These are phyloP conservation scores for Branchinecta sandiegonensis DNA, from an alignment of 2,888 invertebrate genomes.

Conservation along the genomic window DNA sequence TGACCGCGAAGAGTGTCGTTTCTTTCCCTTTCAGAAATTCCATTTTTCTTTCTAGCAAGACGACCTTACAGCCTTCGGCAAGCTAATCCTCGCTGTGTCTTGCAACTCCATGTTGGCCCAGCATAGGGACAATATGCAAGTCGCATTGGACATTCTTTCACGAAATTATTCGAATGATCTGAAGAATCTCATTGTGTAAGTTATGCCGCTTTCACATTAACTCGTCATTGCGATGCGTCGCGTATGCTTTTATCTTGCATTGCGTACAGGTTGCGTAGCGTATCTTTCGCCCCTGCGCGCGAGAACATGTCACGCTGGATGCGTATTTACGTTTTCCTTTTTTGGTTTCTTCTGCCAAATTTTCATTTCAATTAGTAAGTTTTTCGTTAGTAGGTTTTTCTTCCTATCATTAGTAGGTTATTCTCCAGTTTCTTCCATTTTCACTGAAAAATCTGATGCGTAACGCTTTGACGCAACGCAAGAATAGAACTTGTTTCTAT, in stretches of 20 bases:
- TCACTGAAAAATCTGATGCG: too few species aligned
- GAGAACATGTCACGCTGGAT: too few species aligned
- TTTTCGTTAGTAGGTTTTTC: not conserved
- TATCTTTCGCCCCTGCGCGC: too few species aligned
- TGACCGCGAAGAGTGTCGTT: conserved; percentile 12
- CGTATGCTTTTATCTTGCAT: too few species aligned
- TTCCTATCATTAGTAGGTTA: too few species aligned
- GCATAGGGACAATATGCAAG: conserved; percentile 68
- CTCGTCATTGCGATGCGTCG: too few species aligned
- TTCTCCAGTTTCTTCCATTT: too few species aligned
- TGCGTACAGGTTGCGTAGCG: too few species aligned
- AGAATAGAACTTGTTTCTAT: too few species aligned
- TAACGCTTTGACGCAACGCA: too few species aligned
- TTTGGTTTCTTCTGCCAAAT: not conserved
- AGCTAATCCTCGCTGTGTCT: conserved; percentile 77
- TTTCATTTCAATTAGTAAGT: not conserved
- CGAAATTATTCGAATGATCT: conserved; percentile 85
- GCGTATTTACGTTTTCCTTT: too few species aligned
- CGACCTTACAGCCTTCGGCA: conserved; percentile 78
- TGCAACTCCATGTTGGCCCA: conserved; percentile 78
- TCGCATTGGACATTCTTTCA: conserved; percentile 74
- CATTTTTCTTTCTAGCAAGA: conserved; percentile 50
- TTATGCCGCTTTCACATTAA: too few species aligned
- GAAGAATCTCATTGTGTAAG: conserved; percentile 80
- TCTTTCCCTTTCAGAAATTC: conserved; percentile 15